Base-by-base conservation (phyloP, 2,797 vertebrate species). In the Sebastes matsubarae region DNA sequence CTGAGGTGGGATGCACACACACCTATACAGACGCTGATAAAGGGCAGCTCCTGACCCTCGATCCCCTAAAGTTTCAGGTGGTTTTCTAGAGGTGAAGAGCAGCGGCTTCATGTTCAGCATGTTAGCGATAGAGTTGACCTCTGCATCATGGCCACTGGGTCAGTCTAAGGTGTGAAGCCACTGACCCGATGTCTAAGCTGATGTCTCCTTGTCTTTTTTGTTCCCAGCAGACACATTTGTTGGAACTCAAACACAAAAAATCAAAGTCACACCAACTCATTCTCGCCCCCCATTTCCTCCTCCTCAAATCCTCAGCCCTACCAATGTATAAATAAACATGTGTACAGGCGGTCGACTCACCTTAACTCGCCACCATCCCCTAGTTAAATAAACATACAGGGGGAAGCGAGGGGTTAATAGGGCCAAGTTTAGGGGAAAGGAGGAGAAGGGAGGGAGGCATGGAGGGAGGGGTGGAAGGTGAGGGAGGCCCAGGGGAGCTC, bases 351-450 rank as follows among this genome's bases (percentile, higher is more conserved):
- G 57, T 66, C 30, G 8, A 81, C 82, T 91, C 90, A 91, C 89
- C 89, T 90, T 88, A 83, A 85, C 91, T 80, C 75, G 52, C 71
- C 74, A 77, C 66, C 80, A 36, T 75, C 61, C 82, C 72, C 68
- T 84, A 79, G 70, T 85, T 88, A 93, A 94, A 93, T 92, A 93
- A 95, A 94, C 87, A 93, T 55, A 77, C 46, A 38, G 68, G 61
- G 82, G 89, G 88, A 87, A 88, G 88, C 13, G 29, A 82, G 59
- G 89, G 92, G 92, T 94, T 93, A 94, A 93, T 90, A 89, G 88
- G 94, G 93, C 90, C 92, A 93, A 89, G 93, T 93, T 93, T 88
- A 89, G 86, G 88, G 84, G 72, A 80, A 81, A 84, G 81, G 52
- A 84, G 88, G 76, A 80, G 75, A 80, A 68, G 81, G 67, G 74